Base-by-base conservation (phyloP, 2,113 vertebrate species). In the Nycticebus coucang region DNA sequence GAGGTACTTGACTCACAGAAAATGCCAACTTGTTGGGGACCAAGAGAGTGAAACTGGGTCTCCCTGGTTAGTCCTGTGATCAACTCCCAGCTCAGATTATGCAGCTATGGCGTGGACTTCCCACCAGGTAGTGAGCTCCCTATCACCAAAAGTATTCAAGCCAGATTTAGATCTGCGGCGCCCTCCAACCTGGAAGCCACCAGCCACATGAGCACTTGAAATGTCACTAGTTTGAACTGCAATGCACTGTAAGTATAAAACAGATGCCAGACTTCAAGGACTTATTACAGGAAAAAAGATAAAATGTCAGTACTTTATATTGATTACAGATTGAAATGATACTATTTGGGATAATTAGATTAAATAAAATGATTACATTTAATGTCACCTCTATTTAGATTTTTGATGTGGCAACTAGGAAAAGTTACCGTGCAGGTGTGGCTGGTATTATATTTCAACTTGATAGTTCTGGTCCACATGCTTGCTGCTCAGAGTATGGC, bases 131-230 rank as follows among this genome's bases (percentile, higher is more conserved):
- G 72, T 11, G 45, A 92, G 82, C 0, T 3, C 64, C n/a, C 62
- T 3, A 1, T 55, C 59, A 10, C 60, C 92, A 45, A 82, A 74
- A 17, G 62, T 4, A 26, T 21, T 75, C 78, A 45, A 80, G 68
- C 10, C 37, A 13, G 21, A 57, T 30, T n/a, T 45, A 81, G 83
- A 55, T 26, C 41, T 35, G 45, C 2, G 0, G 45, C 2, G 0
- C 26, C 5, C 0, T 37, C 60, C 45, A 14, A 68, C 50, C 33
- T 0, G 1, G 14, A 12, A 57, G 62, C 26, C 33, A 18, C 9
- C 1, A 7, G 37, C 26, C 19, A 37, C n/a, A 30, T 0, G 21
- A 1, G 15, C 6, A 0, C 60, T 19, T 7, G 10, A 62, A 62
- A 57, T 5, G 28, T 17, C 24, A 53, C 22, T 64, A 14, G 35